Conservation (phyloP, 2,797 vertebrate genomes). For the Anableps anableps region DNA sequence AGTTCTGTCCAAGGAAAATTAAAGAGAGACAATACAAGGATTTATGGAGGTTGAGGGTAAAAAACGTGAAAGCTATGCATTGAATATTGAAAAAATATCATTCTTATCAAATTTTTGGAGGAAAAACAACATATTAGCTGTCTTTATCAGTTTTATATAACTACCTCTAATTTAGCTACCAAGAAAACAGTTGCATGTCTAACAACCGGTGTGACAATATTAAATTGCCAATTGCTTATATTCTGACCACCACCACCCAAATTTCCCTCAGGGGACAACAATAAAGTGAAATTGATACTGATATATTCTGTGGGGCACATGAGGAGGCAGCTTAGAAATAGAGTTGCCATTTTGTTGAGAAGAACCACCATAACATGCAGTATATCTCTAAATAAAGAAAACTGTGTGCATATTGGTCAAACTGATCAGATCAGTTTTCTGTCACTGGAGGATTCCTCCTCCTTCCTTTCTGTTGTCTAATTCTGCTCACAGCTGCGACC, state of each 20-base stretch:
- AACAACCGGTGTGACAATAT: not conserved
- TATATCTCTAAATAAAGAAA: constrained; percentile 15
- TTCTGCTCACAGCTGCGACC: not conserved
- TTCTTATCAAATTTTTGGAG: not conserved
- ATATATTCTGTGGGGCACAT: constrained; percentile 8
- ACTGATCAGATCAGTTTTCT: constrained; percentile 6
- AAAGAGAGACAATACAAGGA: not conserved
- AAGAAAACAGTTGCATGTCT: not conserved
- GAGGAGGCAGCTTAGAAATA: not conserved
- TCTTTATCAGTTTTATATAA: too few relatives aligned
- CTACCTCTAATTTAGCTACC: not conserved
- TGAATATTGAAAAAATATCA: not conserved
- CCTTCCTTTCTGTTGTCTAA: not conserved
- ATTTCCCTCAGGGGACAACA: too few relatives aligned
- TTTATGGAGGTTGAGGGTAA: not conserved
- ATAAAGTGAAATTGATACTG: too few relatives aligned
- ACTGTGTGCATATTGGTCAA: not conserved
- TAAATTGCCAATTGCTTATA: constrained; percentile 4
- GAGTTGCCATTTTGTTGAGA: not conserved
- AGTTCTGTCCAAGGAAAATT: constrained; percentile 47
- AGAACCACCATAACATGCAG: not conserved
- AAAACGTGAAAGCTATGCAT: not conserved
- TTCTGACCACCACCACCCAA: too few relatives aligned
- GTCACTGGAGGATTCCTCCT: not conserved
- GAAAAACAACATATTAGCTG: too few relatives aligned